Evolutionary conservation across 2,797 vertebrate species (phyloP).

Genomic region (Sebastolobus alascanus): DNA sequence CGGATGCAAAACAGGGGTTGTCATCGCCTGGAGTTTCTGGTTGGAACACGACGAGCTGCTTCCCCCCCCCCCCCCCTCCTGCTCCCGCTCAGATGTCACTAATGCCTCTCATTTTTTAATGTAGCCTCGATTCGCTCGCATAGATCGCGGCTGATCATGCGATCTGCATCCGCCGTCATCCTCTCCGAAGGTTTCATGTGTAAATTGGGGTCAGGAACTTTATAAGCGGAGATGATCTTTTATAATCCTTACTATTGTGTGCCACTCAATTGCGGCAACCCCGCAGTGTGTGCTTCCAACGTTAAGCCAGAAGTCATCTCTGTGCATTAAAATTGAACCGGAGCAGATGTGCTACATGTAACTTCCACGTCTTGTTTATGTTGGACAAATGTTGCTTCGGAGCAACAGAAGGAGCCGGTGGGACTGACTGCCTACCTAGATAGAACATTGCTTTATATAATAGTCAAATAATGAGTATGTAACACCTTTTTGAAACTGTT

Average conservation of each 20-base stretch:
- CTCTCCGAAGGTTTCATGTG: conserved; percentile 54
- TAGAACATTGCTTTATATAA: neutral
- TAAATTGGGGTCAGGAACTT: conserved; percentile 72
- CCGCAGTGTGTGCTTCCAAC: conserved; percentile 19
- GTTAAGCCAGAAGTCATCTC: conserved; percentile 41
- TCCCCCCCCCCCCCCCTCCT: neutral
- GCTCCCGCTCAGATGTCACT: conserved; percentile 45
- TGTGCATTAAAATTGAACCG: conserved; percentile 17
- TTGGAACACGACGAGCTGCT: conserved; percentile 6
- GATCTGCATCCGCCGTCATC: conserved; percentile 35
- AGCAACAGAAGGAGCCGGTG: neutral
- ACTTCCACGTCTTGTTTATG: conserved; percentile 18
- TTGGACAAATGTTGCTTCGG: conserved; percentile 3
- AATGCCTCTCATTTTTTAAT: conserved; percentile 59
- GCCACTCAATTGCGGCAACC: conserved; percentile 29
- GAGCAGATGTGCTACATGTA: conserved; percentile 41
- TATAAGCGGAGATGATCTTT: conserved; percentile 73
- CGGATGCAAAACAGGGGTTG: conserved; percentile 45
- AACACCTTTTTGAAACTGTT: conserved; percentile 6
- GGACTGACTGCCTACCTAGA: neutral
- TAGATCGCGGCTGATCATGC: conserved; percentile 39
- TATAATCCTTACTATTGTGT: conserved; percentile 66
- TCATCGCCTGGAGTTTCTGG: conserved; percentile 61
- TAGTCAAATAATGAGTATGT: conserved; percentile 5
- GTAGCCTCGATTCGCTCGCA: conserved; percentile 35